A percentile compares a stretch with the other conserved stretches of the same genome.
Evolutionary conservation across 2,888 invertebrate species (phyloP).

Genomic region (Drosophila macrospina): DNA sequence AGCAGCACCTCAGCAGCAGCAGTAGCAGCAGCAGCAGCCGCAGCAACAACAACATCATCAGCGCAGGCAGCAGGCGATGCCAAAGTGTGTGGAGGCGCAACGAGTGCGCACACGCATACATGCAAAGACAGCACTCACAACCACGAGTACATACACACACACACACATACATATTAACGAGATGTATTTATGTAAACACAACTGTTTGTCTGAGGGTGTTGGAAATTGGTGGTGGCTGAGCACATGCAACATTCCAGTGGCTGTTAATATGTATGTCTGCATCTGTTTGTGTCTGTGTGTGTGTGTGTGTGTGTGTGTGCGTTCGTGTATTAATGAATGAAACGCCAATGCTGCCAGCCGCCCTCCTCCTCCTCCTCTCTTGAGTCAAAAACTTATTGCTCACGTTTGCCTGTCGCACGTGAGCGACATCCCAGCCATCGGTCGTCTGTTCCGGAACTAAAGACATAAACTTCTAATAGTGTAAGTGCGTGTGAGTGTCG

Average conservation of each 20-base stretch:
- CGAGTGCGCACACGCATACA: slow-evolving; percentile 77
- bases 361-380: slow-evolving; percentile 23
- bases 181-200: slow-evolving; percentile 36
- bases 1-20: slow-evolving; percentile 28
- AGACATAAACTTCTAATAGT: neutral
- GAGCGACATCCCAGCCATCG: slow-evolving; percentile 43
- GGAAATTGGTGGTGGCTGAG: slow-evolving; percentile 67
- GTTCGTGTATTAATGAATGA: slow-evolving; percentile 76
- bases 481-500: slow-evolving; percentile 10
- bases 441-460: slow-evolving; percentile 31
- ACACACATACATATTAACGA: slow-evolving; percentile 20
- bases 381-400: slow-evolving; percentile 29
- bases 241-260: slow-evolving; percentile 70
- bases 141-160: slow-evolving; percentile 32
- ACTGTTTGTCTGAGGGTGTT: slow-evolving; percentile 63
- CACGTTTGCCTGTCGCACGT: slow-evolving; percentile 66
- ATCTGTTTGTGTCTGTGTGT: slow-evolving; percentile 44
- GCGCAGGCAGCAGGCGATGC: slow-evolving; percentile 52
- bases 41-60: slow-evolving; percentile 27
- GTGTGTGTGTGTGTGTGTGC: slow-evolving; percentile 29
- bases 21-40: slow-evolving; percentile 28
- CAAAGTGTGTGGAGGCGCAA: slow-evolving; percentile 63
- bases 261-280: slow-evolving; percentile 14
- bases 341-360: slow-evolving; percentile 71
- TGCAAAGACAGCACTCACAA: slow-evolving; percentile 28